A percentile compares a stretch with the other conserved stretches of the same genome.
These are phyloP conservation scores for Rhinoraja longicauda DNA, from an alignment of 2,797 vertebrate species.

Conservation along the genomic window DNA sequence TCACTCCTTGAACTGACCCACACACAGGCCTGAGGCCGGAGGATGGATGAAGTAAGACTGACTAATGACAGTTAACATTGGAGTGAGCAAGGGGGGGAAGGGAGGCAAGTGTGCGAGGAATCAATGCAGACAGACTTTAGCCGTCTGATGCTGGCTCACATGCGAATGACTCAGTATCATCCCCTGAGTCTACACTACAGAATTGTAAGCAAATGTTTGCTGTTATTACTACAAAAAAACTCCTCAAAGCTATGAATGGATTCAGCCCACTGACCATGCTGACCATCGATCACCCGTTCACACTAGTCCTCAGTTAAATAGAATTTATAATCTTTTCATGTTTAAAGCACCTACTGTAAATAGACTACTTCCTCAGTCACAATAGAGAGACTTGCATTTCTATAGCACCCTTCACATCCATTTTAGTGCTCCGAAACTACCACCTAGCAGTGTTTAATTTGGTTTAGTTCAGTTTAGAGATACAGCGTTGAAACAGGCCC, in stretches of 20 bases:
- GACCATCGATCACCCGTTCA: too few relatives aligned
- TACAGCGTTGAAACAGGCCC: too few relatives aligned
- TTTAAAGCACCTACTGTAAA: neutral
- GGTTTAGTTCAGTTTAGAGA: too few relatives aligned
- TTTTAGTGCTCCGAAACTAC: too few relatives aligned
- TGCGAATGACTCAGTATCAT: neutral
- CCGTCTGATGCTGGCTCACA: neutral
- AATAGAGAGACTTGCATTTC: too few relatives aligned
- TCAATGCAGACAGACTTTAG: neutral
- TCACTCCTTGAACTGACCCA: too few relatives aligned
- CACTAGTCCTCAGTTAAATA: too few relatives aligned
- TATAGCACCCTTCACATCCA: too few relatives aligned
- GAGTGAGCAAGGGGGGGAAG: neutral
- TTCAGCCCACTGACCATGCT: too few relatives aligned
- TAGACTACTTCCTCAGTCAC: too few relatives aligned
- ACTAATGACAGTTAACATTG: neutral
- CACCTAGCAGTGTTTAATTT: too few relatives aligned
- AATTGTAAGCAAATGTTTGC: neutral
- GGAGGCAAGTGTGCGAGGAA: neutral
- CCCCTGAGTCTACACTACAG: neutral
- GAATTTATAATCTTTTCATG: neutral
- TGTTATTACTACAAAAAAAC: neutral
- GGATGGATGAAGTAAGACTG: neutral
- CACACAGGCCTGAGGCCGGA: neutral
- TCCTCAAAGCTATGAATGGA: neutral